Base-by-base conservation (phyloP, 1,140 invertebrate genomes). In the Neodiprion fabricii region DNA sequence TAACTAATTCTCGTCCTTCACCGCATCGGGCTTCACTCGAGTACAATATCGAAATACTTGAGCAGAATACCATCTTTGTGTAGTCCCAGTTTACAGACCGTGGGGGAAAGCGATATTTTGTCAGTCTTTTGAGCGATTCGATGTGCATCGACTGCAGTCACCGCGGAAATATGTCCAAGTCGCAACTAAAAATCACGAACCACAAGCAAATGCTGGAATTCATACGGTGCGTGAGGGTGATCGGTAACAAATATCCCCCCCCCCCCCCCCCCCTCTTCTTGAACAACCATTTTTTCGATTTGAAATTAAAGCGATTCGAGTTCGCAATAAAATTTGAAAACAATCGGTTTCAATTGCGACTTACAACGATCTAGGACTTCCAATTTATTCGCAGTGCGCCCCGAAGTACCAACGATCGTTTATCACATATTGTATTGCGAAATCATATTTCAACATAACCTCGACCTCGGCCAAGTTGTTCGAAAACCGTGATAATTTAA, bases 61-160 rank as follows among this genome's bases (percentile, higher is more conserved):
- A 73, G 65, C 68, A 71, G 71, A 79, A 80, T 74, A 76, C 69
- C 75, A 66, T 80, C 73, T 81, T 77, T 79, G 75, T 73, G 77
- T 81, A 78, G 75, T 83, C 79, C 76, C 74, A 83, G 81, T 83
- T 84, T 83, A 78, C 78, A 17, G 67, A 11, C 67, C 17, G 67
- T 14, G 23, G 78, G 81, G 79, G 82, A 78, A 75, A 78, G 67
- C 74, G 81, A 80, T 80, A 83, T 78, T 21, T 21, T 84, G 81
- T 84, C 78, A 79, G 80, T 79, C 79, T 79, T 81, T 75, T 72
- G 53, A 78, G 67, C 82, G 79, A 84, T 84, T 84, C 82, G 83
- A 80, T 79, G 67, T 81, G 77, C 82, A 79, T 84, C 84, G 82
- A 82, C 49, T 70, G 49, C 61, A 21, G 69, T 74, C 72, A 17